Evolutionary conservation across 2,888 invertebrate genomes (phyloP).

Genomic region (Listrodromus nycthemerus): DNA sequence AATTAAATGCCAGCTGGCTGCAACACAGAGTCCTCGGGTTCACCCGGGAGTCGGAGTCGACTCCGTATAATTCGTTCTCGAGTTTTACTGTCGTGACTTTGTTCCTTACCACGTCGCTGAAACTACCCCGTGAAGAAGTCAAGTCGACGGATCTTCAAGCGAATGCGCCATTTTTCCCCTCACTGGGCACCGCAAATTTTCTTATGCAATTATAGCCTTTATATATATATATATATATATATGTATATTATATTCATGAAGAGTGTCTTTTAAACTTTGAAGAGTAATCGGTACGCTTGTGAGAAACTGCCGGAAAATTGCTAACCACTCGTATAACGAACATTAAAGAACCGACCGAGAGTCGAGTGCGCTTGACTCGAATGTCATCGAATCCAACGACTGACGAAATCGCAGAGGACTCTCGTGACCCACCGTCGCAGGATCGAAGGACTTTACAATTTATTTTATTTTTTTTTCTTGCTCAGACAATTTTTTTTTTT

Average conservation of each 20-base stretch:
- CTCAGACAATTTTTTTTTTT: too few relatives aligned
- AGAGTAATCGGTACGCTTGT: not conserved
- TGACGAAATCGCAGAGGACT: not conserved
- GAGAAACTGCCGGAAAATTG: conserved; percentile 11
- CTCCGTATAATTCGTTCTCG: not conserved
- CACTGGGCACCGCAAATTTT: not conserved
- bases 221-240: not conserved
- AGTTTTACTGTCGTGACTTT: conserved; percentile 1
- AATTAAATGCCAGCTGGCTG: not conserved
- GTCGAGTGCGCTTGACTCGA: not conserved
- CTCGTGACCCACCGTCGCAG: not conserved
- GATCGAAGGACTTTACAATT: not conserved
- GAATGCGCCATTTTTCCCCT: not conserved
- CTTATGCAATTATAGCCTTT: not conserved
- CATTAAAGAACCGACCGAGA: not conserved
- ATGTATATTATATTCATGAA: not conserved
- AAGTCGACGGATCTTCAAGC: not conserved
- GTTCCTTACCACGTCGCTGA: not conserved
- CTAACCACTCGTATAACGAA: conserved; percentile 1
- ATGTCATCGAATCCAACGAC: not conserved
- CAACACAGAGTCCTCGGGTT: not conserved
- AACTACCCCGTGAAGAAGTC: not conserved
- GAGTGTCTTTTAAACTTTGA: conserved; percentile 1
- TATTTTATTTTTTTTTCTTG: not conserved
- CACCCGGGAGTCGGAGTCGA: not conserved